Evolutionary conservation across 2,113 vertebrate genomes (phyloP).

Genomic region (Theristicus caerulescens): DNA sequence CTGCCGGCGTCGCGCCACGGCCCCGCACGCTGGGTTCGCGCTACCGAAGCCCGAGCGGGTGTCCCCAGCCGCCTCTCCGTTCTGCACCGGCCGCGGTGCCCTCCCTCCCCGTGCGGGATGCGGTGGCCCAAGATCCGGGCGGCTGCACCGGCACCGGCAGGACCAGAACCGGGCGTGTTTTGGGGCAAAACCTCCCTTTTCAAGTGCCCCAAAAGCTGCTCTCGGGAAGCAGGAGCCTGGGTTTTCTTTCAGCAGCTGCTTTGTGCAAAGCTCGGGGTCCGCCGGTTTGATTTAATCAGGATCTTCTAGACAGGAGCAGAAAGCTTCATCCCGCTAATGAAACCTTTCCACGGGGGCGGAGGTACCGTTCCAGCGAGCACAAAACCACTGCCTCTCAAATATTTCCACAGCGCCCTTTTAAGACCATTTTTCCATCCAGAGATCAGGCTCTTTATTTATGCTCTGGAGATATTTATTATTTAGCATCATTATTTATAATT

Average conservation of each 20-base stretch:
- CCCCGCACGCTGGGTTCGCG: fast-evolving
- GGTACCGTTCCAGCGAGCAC: not conserved
- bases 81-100: fast-evolving
- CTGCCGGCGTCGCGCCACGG: fast-evolving
- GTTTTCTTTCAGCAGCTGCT: not conserved
- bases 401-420: not conserved
- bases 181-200: not conserved
- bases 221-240: not conserved
- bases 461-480: slow-evolving; percentile 28
- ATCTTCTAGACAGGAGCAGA: not conserved
- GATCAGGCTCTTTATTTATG: not conserved
- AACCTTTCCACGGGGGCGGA: fast-evolving
- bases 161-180: not conserved
- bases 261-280: not conserved
- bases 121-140: fast-evolving
- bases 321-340: not conserved
- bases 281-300: not conserved
- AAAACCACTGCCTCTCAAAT: fast-evolving
- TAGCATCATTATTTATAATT: slow-evolving; percentile 15
- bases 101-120: fast-evolving
- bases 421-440: not conserved
- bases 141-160: fast-evolving
- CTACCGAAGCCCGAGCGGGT: fast-evolving
- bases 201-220: not conserved
- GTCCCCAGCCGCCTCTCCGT: not conserved